These are phyloP conservation scores for Morinoia aosen DNA, from an alignment of 2,888 invertebrate species.

Conservation along the genomic window DNA sequence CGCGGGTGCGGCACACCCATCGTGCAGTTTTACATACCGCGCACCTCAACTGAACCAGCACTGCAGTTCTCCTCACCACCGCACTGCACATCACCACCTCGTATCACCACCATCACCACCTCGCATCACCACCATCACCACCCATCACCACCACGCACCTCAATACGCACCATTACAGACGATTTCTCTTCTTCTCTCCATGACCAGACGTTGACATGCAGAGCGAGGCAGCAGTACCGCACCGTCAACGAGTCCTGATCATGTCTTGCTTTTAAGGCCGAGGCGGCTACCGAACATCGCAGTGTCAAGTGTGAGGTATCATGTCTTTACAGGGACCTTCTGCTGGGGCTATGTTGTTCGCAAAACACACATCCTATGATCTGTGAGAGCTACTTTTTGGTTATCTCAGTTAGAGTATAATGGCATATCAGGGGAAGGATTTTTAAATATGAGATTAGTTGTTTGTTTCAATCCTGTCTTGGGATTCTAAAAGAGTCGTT, in stretches of 20 bases:
- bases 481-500: too few relatives aligned
- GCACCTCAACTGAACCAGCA: neutral
- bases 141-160: neutral
- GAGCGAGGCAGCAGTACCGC: neutral
- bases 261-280: too few relatives aligned
- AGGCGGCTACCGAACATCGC: too few relatives aligned
- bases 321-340: too few relatives aligned
- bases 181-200: conserved; percentile 17
- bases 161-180: neutral
- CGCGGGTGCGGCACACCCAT: neutral
- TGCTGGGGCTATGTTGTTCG: too few relatives aligned
- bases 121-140: neutral
- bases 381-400: too few relatives aligned
- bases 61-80: neutral
- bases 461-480: too few relatives aligned
- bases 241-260: neutral
- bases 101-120: neutral
- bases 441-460: too few relatives aligned
- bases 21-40: neutral
- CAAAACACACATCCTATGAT: too few relatives aligned
- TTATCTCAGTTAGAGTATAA: too few relatives aligned
- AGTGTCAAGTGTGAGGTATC: too few relatives aligned
- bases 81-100: neutral
- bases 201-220: neutral
- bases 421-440: too few relatives aligned